Evolutionary conservation across 2,797 vertebrate genomes (phyloP).

Genomic region (Echiichthys vipera): DNA sequence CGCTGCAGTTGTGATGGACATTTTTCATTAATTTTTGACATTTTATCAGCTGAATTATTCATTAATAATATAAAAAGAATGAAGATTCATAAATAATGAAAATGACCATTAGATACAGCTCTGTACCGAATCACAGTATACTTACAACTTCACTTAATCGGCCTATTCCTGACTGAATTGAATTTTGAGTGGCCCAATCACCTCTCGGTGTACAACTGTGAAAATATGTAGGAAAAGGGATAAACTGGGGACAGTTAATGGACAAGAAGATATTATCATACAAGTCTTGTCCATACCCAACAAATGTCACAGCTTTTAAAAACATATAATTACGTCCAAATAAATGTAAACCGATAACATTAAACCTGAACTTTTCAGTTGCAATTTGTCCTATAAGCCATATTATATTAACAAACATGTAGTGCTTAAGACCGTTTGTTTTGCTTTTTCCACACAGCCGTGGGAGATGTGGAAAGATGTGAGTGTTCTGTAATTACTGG

Average conservation of each 20-base stretch:
- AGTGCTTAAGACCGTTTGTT: background rate
- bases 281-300: background rate
- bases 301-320: background rate
- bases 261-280: background rate
- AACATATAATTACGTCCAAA: background rate
- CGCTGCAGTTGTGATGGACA: too few species aligned
- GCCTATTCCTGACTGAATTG: background rate
- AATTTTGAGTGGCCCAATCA: background rate
- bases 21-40: too few species aligned
- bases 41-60: background rate
- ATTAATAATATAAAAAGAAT: too few species aligned
- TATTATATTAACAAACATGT: background rate
- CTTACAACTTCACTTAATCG: background rate
- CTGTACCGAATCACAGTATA: background rate
- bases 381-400: too few species aligned
- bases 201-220: background rate
- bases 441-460: background rate
- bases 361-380: background rate
- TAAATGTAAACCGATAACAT: background rate
- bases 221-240: background rate
- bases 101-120: too few species aligned
- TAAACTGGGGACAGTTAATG: background rate
- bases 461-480: background rate
- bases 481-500: slow-evolving; percentile 22
- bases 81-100: too few species aligned